Conservation (phyloP, 1,140 invertebrate genomes). For the Diachasma alloeum region DNA sequence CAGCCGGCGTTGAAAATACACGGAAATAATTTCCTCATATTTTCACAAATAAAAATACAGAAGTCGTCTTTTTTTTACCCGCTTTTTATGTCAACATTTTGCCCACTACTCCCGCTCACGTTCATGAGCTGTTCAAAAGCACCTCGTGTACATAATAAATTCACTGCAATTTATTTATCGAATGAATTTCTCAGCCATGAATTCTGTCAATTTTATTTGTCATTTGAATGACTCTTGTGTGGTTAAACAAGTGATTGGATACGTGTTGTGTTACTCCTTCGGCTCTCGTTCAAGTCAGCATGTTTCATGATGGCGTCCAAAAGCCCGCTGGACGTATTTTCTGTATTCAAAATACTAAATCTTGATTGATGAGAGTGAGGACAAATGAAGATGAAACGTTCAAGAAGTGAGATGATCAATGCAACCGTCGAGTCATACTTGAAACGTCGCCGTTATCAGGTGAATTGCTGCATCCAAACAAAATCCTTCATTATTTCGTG, state of each 20-base stretch:
- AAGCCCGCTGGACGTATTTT: constrained; percentile 19
- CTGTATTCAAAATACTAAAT: constrained; percentile 32
- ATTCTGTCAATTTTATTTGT: too few relatives aligned
- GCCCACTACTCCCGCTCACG: too few relatives aligned
- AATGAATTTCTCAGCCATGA: too few relatives aligned
- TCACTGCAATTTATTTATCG: too few relatives aligned
- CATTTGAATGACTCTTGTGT: too few relatives aligned
- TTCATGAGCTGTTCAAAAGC: too few relatives aligned
- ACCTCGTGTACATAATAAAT: too few relatives aligned
- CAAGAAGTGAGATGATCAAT: constrained; percentile 60
- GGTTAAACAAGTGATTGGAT: not conserved
- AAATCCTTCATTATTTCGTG: not conserved
- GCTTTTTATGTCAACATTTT: too few relatives aligned
- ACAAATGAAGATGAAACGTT: constrained; percentile 62
- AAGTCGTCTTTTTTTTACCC: too few relatives aligned
- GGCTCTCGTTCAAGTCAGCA: constrained; percentile 1
- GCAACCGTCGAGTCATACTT: constrained; percentile 63
- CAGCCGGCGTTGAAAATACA: too few relatives aligned
- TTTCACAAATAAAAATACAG: too few relatives aligned
- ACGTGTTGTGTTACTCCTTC: not conserved
- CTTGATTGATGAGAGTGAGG: not conserved
- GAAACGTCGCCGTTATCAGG: constrained; percentile 63
- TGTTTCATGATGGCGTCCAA: constrained; percentile 36
- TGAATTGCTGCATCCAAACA: constrained; percentile 23
- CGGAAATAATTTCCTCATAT: too few relatives aligned